phyloP scores from a whole-genome alignment of 1,140 invertebrate species.

The Daktulosphaira vitifoliae region DNA sequence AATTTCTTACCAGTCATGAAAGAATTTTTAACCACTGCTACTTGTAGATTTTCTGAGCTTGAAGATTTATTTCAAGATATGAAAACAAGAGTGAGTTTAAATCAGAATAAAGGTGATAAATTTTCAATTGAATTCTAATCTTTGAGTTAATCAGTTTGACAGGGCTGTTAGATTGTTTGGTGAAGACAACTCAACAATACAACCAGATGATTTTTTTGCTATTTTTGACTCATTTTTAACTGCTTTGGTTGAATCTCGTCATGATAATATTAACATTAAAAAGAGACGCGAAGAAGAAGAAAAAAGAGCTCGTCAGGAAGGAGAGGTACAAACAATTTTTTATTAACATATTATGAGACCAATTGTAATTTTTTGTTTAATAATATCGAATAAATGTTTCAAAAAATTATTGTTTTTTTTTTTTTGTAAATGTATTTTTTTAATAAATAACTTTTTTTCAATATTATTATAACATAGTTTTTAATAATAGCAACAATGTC shows the following conservation, averaged over 20 bases:
- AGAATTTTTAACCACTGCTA: constrained; percentile 86
- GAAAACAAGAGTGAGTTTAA: constrained; percentile 57
- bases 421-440: no score
- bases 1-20: constrained; percentile 89
- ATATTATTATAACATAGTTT: no score
- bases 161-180: constrained; percentile 79
- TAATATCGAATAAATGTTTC: no score
- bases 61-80: constrained; percentile 89
- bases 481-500: no score
- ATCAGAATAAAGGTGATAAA: neutral
- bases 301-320: constrained; percentile 79
- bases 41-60: constrained; percentile 82
- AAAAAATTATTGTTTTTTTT: no score
- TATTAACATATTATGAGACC: no score
- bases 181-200: constrained; percentile 73
- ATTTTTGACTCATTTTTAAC: constrained; percentile 85
- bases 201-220: constrained; percentile 94
- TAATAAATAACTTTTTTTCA: no score
- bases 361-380: no score
- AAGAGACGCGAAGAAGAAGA: constrained; percentile 84
- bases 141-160: no score
- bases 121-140: neutral
- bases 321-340: constrained; percentile 76
- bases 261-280: constrained; percentile 79
- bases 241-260: constrained; percentile 73